Evolutionary conservation across 2,888 invertebrate genomes (phyloP).

Genomic region (Kryphioiulus occultus): DNA sequence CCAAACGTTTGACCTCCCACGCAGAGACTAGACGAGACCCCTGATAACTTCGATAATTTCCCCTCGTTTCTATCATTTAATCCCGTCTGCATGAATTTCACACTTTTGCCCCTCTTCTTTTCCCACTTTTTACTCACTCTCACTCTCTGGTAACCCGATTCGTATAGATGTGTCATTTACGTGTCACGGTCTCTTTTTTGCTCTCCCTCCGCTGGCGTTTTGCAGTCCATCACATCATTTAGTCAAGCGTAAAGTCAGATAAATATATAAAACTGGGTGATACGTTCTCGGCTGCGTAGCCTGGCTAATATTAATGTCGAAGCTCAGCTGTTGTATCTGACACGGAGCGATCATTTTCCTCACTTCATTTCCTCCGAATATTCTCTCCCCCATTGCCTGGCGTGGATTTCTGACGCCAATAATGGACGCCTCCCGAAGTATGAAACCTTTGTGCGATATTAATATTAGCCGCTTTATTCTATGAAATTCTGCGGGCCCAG

Average conservation of each 20-base stretch:
- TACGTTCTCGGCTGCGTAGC: background rate
- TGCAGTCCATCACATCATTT: constrained; percentile 45
- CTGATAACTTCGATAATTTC: constrained; percentile 11
- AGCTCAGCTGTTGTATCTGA: constrained; percentile 35
- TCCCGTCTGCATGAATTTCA: constrained; percentile 31
- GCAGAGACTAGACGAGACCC: background rate
- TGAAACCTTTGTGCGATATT: background rate
- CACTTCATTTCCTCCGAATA: constrained; percentile 35
- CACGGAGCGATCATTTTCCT: constrained; percentile 4
- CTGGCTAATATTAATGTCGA: constrained; percentile 20
- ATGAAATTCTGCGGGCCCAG: background rate
- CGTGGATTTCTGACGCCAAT: background rate
- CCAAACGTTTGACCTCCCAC: background rate
- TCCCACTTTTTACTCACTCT: background rate
- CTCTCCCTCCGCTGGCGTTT: constrained; percentile 43
- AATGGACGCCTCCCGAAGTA: constrained; percentile 28
- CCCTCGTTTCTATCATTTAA: constrained; percentile 31
- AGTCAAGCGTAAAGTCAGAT: constrained; percentile 45
- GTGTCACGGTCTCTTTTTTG: constrained; percentile 20
- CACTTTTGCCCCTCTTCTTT: background rate
- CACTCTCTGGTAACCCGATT: constrained; percentile 4
- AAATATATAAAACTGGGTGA: constrained; percentile 43
- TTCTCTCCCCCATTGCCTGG: background rate
- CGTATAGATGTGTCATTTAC: constrained; percentile 30
- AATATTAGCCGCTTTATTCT: constrained; percentile 7